phyloP scores from a whole-genome alignment of 2,113 vertebrate genomes.

The Coturnix japonica region DNA sequence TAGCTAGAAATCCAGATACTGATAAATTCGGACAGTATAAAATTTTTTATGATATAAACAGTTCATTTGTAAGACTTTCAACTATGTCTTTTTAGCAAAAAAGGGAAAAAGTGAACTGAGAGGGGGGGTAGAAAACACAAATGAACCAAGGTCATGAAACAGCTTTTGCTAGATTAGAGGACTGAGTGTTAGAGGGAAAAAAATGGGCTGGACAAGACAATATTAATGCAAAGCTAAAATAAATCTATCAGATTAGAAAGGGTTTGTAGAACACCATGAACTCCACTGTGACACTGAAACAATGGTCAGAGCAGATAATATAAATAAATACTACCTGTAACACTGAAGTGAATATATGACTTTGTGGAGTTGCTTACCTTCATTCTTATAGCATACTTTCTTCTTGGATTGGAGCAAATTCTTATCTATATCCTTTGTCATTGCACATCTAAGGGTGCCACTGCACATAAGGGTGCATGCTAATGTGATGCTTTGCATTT shows the following conservation, averaged over 20 bases:
- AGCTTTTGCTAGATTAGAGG: neutral
- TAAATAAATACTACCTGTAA: neutral
- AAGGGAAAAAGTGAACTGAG: neutral
- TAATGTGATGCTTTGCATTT: slow-evolving; percentile 18
- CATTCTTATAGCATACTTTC: neutral
- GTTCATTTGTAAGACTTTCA: neutral
- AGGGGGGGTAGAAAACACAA: neutral
- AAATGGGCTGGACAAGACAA: neutral
- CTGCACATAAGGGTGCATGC: neutral
- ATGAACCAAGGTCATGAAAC: neutral
- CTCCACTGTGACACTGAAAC: neutral
- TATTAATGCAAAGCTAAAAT: slow-evolving; percentile 22
- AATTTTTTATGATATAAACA: neutral
- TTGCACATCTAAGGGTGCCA: neutral
- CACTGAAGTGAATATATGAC: neutral
- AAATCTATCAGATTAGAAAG: slow-evolving; percentile 31
- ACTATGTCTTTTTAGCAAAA: neutral
- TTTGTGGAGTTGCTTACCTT: neutral
- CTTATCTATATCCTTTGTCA: neutral
- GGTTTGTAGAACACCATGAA: neutral
- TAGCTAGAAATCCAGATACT: neutral
- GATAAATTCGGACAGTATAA: neutral
- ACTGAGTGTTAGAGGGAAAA: neutral
- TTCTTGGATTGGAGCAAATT: neutral
- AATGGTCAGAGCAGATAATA: neutral